These are phyloP conservation scores for Eristalis intricaria DNA, from an alignment of 2,888 invertebrate genomes.

Conservation along the genomic window DNA sequence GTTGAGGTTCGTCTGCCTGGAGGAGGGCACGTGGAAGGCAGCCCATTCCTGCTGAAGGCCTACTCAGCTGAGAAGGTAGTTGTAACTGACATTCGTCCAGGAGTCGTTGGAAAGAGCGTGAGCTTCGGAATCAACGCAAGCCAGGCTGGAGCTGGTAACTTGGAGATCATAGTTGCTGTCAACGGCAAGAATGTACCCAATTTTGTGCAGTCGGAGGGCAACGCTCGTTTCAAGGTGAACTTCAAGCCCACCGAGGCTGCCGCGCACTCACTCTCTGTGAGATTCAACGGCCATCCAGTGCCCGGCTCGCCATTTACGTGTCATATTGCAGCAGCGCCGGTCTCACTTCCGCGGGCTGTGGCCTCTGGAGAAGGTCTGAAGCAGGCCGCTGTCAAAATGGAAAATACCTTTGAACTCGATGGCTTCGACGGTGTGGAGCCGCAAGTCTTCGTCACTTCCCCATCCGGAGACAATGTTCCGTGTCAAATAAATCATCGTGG, in stretches of 20 bases:
- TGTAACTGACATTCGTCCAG: conserved; percentile 95
- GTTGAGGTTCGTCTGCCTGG: conserved; percentile 87
- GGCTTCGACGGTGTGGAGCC: conserved; percentile 85
- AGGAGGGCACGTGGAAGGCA: conserved; percentile 94
- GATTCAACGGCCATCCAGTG: conserved; percentile 89
- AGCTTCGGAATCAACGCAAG: conserved; percentile 95
- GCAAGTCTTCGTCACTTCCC: conserved; percentile 89
- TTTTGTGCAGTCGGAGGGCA: conserved; percentile 98
- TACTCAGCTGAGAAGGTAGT: conserved; percentile 97
- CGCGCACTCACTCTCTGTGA: conserved; percentile 94
- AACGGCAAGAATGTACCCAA: conserved; percentile 98
- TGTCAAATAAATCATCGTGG: conserved; percentile 86
- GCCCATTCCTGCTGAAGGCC: conserved; percentile 97
- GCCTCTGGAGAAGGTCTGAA: conserved; percentile 80
- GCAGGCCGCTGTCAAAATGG: conserved; percentile 80
- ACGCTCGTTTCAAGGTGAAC: conserved; percentile 96
- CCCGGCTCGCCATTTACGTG: conserved; percentile 97
- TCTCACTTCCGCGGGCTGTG: conserved; percentile 84
- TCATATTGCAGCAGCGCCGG: conserved; percentile 85
- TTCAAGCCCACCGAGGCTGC: conserved; percentile 98
- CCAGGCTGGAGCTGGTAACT: conserved; percentile 95
- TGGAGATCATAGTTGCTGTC: conserved; percentile 98
- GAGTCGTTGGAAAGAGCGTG: conserved; percentile 94
- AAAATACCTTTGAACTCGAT: conserved; percentile 84
- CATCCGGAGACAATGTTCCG: conserved; percentile 90